Percentiles rank a stretch among this genome's conserved stretches.
Conservation (phyloP, 2,113 vertebrate genomes). For the Heterotis niloticus region DNA sequence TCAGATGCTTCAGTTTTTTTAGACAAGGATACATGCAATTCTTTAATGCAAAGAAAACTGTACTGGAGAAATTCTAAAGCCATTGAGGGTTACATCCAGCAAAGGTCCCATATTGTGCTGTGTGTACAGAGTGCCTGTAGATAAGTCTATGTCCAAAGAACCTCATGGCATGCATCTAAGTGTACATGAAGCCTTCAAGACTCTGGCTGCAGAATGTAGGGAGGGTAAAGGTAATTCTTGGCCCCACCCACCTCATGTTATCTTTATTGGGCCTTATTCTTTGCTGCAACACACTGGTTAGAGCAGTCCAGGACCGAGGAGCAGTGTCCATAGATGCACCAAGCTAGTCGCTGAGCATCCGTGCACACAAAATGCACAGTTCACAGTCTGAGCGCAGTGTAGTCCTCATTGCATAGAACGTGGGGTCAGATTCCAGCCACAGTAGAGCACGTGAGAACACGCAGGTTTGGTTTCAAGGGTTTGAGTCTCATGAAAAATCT, state of each 20-base stretch:
- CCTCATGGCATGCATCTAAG: background rate
- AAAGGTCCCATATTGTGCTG: constrained; percentile 5
- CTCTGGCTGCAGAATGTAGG: background rate
- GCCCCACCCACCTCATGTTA: background rate
- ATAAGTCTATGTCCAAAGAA: background rate
- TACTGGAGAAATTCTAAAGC: background rate
- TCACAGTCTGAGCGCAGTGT: background rate
- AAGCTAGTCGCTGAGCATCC: background rate
- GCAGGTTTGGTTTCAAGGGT: background rate
- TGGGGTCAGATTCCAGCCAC: constrained; percentile 10
- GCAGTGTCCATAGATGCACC: background rate
- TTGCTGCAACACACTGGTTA: no score
- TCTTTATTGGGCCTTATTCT: background rate
- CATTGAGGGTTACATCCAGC: background rate
- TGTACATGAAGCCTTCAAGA: constrained; percentile 23
- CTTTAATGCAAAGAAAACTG: background rate
- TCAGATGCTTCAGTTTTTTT: constrained; percentile 8
- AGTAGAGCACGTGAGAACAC: background rate
- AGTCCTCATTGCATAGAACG: constrained; percentile 13
- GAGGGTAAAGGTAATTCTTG: background rate
- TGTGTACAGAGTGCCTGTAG: background rate
- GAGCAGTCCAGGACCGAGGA: background rate
- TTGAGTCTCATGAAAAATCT: background rate
- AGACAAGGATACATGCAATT: background rate
- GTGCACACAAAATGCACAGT: background rate